A percentile compares a stretch with the other conserved stretches of the same genome.
Evolutionary conservation across 2,797 vertebrate species (phyloP).

Genomic region (Chaetophractus vellerosus): DNA sequence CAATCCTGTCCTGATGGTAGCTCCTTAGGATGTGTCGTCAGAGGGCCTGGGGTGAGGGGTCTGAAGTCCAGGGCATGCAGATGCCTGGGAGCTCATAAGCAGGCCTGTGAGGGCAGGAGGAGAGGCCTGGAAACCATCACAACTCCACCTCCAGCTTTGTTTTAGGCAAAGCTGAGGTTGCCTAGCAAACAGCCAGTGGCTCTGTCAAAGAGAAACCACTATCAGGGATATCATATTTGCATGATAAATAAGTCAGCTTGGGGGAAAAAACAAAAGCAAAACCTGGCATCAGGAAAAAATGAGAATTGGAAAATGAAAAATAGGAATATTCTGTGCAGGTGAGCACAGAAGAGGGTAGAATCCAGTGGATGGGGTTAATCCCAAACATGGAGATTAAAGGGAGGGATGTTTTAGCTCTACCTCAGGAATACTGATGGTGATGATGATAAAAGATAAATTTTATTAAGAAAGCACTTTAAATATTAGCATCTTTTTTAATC

Average conservation of each 20-base stretch:
- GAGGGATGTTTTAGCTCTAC: background rate
- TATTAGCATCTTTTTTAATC: background rate
- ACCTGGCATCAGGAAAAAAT: background rate
- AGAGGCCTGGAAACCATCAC: background rate
- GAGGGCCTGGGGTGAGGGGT: background rate
- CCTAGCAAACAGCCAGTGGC: constrained; percentile 27
- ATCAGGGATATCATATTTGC: constrained; percentile 26
- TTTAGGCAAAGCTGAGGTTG: background rate
- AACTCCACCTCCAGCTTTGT: background rate
- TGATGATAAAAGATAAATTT: background rate
- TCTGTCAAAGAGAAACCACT: constrained; percentile 26
- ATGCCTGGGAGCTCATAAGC: background rate
- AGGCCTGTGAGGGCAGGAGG: background rate
- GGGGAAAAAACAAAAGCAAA: background rate
- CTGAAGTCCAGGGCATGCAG: background rate
- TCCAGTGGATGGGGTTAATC: background rate
- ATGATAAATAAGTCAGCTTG: background rate
- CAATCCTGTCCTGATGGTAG: background rate
- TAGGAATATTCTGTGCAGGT: background rate
- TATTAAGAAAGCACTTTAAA: background rate
- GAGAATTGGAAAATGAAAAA: constrained; percentile 28
- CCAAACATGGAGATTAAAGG: background rate
- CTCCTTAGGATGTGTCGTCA: background rate
- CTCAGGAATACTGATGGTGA: background rate
- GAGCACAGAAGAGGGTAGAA: background rate